Evolutionary conservation across 2,888 invertebrate genomes (phyloP).

Genomic region (Scrobipalpa costella): DNA sequence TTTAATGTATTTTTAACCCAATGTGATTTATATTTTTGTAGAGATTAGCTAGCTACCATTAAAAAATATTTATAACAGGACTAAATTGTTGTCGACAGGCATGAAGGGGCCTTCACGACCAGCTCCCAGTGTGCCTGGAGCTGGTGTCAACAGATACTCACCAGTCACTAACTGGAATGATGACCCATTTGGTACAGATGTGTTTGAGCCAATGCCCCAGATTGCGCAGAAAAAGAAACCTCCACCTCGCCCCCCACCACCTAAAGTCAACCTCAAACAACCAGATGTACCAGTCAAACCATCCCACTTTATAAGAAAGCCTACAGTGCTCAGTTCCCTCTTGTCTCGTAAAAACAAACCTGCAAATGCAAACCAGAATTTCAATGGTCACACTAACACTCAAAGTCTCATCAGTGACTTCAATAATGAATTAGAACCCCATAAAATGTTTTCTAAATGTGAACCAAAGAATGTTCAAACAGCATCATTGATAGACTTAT

Average conservation of each 20-base stretch:
- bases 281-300: constrained; percentile 74
- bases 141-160: constrained; percentile 68
- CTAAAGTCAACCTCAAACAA: constrained; percentile 71
- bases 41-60: too few relatives aligned
- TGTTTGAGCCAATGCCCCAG: constrained; percentile 71
- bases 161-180: constrained; percentile 80
- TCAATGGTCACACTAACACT: constrained; percentile 41
- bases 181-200: constrained; percentile 75
- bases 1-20: too few relatives aligned
- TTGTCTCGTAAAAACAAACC: constrained; percentile 65
- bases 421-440: constrained; percentile 59
- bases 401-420: constrained; percentile 48
- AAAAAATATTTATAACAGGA: not conserved
- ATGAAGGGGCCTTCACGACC: constrained; percentile 83
- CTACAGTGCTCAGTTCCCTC: constrained; percentile 69
- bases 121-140: constrained; percentile 78
- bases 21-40: not conserved
- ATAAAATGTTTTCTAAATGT: constrained; percentile 72
- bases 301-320: constrained; percentile 76
- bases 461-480: constrained; percentile 72
- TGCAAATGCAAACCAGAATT: constrained; percentile 39
- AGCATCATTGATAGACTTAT: constrained; percentile 85
- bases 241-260: constrained; percentile 87
- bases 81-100: constrained; percentile 58
- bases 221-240: constrained; percentile 83